These are phyloP conservation scores for Vesta saturnalis DNA, from an alignment of 2,888 invertebrate species.

Conservation along the genomic window DNA sequence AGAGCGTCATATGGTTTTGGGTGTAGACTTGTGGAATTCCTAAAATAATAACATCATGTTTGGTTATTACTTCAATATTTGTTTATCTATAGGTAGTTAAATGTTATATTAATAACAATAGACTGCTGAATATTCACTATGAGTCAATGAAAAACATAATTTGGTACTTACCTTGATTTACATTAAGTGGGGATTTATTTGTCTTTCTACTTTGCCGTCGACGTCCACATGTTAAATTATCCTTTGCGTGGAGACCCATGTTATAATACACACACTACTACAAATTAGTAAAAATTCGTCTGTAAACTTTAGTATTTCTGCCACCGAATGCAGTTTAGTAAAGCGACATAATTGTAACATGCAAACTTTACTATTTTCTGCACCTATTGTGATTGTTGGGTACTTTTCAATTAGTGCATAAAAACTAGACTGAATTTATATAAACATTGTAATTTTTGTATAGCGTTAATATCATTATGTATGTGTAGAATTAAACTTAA, in stretches of 20 bases:
- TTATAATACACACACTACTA: background rate
- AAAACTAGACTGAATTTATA: too few species aligned
- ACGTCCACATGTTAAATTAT: background rate
- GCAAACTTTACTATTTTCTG: background rate
- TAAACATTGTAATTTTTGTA: too few species aligned
- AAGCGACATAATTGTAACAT: background rate
- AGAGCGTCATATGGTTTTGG: background rate
- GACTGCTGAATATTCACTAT: background rate
- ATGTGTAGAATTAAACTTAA: background rate
- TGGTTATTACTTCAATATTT: too few species aligned
- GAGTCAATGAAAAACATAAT: background rate
- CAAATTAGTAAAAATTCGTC: background rate
- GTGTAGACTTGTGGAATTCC: background rate
- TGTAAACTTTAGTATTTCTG: background rate
- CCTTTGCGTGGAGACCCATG: background rate
- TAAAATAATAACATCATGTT: background rate
- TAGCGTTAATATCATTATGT: background rate
- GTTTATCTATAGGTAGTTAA: too few species aligned
- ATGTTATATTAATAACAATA: background rate
- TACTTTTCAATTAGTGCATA: too few species aligned
- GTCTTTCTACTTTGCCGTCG: background rate
- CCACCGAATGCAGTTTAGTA: background rate
- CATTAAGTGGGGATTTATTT: background rate
- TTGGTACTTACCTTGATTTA: constrained; percentile 1
- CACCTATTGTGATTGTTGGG: background rate